Evolutionary conservation across 2,888 invertebrate species (phyloP).

Genomic region (Epistrophe grossulariae): DNA sequence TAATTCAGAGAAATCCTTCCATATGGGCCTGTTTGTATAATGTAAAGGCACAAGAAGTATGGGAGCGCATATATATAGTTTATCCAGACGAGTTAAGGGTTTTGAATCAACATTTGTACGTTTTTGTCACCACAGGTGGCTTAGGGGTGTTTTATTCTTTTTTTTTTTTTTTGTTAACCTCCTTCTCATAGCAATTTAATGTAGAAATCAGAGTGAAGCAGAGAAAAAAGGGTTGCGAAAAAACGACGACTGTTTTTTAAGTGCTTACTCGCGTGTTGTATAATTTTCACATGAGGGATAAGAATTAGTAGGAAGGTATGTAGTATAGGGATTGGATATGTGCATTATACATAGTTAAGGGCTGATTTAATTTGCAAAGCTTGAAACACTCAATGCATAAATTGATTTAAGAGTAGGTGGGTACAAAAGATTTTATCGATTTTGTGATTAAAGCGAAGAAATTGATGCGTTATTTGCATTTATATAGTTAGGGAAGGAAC

Average conservation of each 20-base stretch:
- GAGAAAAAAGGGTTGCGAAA: constrained; percentile 55
- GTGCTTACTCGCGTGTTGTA: constrained; percentile 53
- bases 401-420: constrained; percentile 51
- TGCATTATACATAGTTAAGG: constrained; percentile 20
- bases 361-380: constrained; percentile 25
- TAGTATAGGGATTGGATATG: constrained; percentile 21
- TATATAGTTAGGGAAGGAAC: too few relatives aligned
- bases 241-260: constrained; percentile 33
- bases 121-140: constrained; percentile 73
- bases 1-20: constrained; percentile 65
- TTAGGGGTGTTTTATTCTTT: constrained; percentile 27
- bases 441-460: constrained; percentile 13
- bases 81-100: constrained; percentile 29
- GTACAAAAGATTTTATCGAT: constrained; percentile 15
- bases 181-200: constrained; percentile 20
- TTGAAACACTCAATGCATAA: constrained; percentile 56
- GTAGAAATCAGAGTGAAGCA: constrained; percentile 7
- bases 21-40: constrained; percentile 58
- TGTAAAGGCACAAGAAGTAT: constrained; percentile 1
- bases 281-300: constrained; percentile 54
- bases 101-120: constrained; percentile 60
- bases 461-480: constrained; percentile 22
- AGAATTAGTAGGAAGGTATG: neutral
- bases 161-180: neutral
- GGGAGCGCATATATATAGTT: constrained; percentile 15